Evolutionary conservation across 1,140 invertebrate genomes (phyloP).

Genomic region (Chrysopa pallens): DNA sequence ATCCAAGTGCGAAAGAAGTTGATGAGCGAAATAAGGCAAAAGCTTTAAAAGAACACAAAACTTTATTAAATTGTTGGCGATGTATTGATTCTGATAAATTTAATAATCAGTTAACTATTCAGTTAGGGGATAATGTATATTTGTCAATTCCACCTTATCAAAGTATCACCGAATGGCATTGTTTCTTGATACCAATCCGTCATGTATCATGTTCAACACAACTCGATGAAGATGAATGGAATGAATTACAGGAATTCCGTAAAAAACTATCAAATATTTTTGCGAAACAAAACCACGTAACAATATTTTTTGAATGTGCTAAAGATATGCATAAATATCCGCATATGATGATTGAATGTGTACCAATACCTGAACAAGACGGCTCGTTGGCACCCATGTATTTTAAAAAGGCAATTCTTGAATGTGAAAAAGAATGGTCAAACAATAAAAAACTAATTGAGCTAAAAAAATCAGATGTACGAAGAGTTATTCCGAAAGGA

Average conservation of each 20-base stretch:
- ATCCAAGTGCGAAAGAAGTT: conserved; percentile 34
- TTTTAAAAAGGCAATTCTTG: conserved; percentile 93
- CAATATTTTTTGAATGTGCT: conserved; percentile 85
- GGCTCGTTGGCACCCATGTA: conserved; percentile 82
- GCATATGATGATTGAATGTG: conserved; percentile 78
- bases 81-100: conserved; percentile 69
- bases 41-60: conserved; percentile 51
- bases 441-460: conserved; percentile 91
- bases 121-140: conserved; percentile 65
- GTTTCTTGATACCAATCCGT: conserved; percentile 67
- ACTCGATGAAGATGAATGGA: conserved; percentile 87
- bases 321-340: conserved; percentile 52
- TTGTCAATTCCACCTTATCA: conserved; percentile 57
- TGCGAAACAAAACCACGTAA: conserved; percentile 46
- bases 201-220: conserved; percentile 61
- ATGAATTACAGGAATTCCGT: conserved; percentile 63
- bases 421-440: conserved; percentile 88
- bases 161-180: conserved; percentile 74
- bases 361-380: conserved; percentile 65
- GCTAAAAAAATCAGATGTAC: conserved; percentile 49
- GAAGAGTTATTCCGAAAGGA: conserved; percentile 75
- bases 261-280: conserved; percentile 66
- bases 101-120: conserved; percentile 75
- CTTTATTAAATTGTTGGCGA: conserved; percentile 59
- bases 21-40: conserved; percentile 40